These are phyloP conservation scores for Orthochromis indermauri DNA, from an alignment of 2,113 vertebrate genomes.

Conservation along the genomic window DNA sequence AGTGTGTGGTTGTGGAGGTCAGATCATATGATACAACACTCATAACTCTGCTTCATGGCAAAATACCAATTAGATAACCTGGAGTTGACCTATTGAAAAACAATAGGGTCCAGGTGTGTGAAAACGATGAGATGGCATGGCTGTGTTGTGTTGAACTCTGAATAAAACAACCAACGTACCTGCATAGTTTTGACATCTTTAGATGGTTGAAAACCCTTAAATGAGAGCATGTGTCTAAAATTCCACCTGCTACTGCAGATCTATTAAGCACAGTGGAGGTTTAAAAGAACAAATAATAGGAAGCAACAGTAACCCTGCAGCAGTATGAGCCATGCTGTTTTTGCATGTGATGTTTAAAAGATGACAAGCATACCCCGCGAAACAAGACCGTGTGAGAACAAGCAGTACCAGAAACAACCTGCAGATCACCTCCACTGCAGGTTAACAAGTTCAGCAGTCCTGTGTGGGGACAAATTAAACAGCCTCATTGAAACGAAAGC, in stretches of 20 bases:
- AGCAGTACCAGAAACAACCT: neutral
- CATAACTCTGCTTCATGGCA: neutral
- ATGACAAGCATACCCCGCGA: neutral
- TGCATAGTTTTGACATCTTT: neutral
- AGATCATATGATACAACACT: neutral
- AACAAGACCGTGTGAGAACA: neutral
- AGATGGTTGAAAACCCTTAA: neutral
- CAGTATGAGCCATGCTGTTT: neutral
- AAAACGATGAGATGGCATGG: neutral
- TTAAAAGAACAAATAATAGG: neutral
- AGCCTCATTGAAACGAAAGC: conserved; percentile 6
- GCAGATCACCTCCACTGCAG: neutral
- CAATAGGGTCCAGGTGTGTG: fast-evolving
- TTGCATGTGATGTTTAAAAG: neutral
- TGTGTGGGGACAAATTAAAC: neutral
- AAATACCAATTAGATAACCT: neutral
- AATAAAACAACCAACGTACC: neutral
- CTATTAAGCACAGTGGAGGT: neutral
- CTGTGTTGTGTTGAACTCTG: neutral
- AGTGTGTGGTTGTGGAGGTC: neutral
- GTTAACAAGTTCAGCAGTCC: neutral
- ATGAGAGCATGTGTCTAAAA: neutral
- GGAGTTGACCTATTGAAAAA: neutral
- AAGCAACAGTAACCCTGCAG: neutral
- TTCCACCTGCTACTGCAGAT: neutral